Conservation (phyloP, 1,140 invertebrate species). For the Aphidius ervi region DNA sequence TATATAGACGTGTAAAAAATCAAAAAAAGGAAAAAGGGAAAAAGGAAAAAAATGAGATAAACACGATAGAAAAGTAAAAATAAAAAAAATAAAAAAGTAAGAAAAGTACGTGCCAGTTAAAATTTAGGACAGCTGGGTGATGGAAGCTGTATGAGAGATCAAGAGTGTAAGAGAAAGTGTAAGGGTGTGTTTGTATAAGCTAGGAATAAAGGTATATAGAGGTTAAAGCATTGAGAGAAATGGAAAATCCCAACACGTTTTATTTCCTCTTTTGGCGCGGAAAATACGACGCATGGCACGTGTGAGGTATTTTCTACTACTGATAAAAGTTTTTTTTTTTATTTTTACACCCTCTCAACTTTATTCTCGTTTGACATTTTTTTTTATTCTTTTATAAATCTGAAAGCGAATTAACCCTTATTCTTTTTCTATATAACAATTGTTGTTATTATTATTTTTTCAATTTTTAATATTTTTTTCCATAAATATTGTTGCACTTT, state of each 20-base stretch:
- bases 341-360: background rate
- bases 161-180: slow-evolving; percentile 6
- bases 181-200: slow-evolving; percentile 13
- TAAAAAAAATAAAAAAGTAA: slow-evolving; percentile 8
- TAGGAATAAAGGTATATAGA: slow-evolving; percentile 1
- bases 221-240: background rate
- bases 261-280: slow-evolving; percentile 14
- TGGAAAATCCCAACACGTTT: slow-evolving; percentile 14
- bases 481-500: no score
- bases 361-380: background rate
- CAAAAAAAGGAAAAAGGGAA: background rate
- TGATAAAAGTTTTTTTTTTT: background rate
- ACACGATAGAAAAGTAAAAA: slow-evolving; percentile 4
- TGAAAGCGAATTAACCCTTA: no score
- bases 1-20: background rate
- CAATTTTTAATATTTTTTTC: no score
- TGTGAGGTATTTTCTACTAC: slow-evolving; percentile 16
- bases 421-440: no score
- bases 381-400: no score
- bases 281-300: slow-evolving; percentile 25
- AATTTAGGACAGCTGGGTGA: slow-evolving; percentile 33
- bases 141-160: slow-evolving; percentile 1
- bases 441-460: no score
- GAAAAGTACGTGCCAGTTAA: slow-evolving; percentile 12
- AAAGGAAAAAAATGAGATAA: background rate